Base-by-base conservation (phyloP, 2,113 vertebrate genomes). In the Acanthochromis polyacanthus region DNA sequence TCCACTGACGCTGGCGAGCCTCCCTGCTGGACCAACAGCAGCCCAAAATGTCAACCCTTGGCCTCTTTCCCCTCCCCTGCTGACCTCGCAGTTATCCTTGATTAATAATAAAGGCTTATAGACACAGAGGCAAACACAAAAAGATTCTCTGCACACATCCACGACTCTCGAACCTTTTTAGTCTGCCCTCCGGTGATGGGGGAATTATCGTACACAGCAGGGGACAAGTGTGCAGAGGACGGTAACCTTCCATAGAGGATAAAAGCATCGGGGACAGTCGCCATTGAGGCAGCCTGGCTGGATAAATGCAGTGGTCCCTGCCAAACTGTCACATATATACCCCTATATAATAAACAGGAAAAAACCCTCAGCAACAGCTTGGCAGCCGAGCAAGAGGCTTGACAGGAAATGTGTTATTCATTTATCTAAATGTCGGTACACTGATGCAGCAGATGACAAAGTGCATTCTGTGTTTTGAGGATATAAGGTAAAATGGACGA, bases 41-140 rank as follows among this genome's bases (percentile, higher is more conserved):
- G 64, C 62, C 53, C 52, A 25, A 90, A 90, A 92, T 90, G 80
- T 90, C 89, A 91, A 75, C 76, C 63, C 32, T 60, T 81, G 71
- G 69, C 86, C 74, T 73, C 61, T 69, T 46, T 64, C 53, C 66
- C 51, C 68, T 76, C 57, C 74, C 81, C 81, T 70, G 66, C 81
- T 81, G 82, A 79, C 71, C 75, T 86, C 78, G 66, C 72, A 71
- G 73, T 72, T 75, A 83, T 84, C 15, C 3, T 45, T 46, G 70
- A 86, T 90, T 70, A 85, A 90, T 85, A 89, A 92, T 88, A 83
- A 74, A 90, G 55, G 65, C 15, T 56, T 57, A 59, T 11, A 76
- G 17, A 80, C 78, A 68, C 56, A 22, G 28, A 63, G 19, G 73
- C 72, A 40, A 28, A 58, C 32, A 59, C 58, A 68, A 15, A 51